A percentile compares a stretch with the other conserved stretches of the same genome.
phyloP scores from a whole-genome alignment of 2,797 vertebrate genomes.

The Chiroxiphia lanceolata region DNA sequence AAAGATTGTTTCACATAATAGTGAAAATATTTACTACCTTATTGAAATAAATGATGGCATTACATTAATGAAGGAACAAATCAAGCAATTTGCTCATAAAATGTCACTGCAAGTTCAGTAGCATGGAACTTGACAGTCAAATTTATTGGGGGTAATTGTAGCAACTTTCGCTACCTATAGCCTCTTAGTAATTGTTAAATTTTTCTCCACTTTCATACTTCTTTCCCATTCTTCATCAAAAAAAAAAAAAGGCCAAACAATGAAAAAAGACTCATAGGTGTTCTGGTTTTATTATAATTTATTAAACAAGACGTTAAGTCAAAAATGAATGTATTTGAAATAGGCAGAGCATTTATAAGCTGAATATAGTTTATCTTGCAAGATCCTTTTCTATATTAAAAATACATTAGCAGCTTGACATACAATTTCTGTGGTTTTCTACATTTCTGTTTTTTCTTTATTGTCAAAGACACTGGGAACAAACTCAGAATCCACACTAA shows the following conservation, averaged over 20 bases:
- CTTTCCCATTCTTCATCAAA: neutral
- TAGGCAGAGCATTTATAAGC: neutral
- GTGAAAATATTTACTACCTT: constrained; percentile 78
- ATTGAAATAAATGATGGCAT: constrained; percentile 69
- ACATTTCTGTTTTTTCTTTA: neutral
- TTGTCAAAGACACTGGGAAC: neutral
- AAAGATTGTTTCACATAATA: constrained; percentile 75
- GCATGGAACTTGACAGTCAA: constrained; percentile 58
- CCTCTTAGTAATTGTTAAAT: constrained; percentile 31
- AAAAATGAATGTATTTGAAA: neutral
- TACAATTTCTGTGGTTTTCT: neutral
- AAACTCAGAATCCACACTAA: neutral
- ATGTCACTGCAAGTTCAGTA: constrained; percentile 56
- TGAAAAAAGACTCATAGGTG: neutral
- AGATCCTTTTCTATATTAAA: neutral
- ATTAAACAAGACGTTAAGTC: neutral
- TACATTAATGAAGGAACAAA: constrained; percentile 70
- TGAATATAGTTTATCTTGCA: neutral
- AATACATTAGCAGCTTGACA: neutral
- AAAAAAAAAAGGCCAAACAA: neutral
- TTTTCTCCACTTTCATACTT: neutral
- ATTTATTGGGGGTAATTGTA: constrained; percentile 67
- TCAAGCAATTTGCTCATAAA: constrained; percentile 67
- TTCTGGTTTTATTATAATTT: neutral
- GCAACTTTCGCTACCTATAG: constrained; percentile 53